Percentiles rank a stretch among this genome's conserved stretches.
Evolutionary conservation across 1,140 invertebrate species (phyloP).

Genomic region (Diabrotica undecimpunctata): DNA sequence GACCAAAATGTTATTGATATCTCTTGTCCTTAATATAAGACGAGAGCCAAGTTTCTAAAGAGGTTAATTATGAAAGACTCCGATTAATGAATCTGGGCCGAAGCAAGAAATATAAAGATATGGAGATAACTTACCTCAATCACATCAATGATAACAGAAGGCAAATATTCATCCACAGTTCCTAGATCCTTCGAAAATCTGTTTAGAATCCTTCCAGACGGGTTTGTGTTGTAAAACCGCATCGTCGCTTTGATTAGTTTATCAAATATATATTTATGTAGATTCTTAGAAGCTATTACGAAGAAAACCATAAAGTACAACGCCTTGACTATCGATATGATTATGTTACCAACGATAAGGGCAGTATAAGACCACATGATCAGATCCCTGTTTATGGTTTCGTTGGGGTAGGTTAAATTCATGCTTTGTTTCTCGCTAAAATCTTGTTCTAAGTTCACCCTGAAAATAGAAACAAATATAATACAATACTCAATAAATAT

Average conservation of each 20-base stretch:
- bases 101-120: neutral
- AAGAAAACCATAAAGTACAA: slow-evolving; percentile 40
- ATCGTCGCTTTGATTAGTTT: slow-evolving; percentile 57
- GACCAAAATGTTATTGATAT: too few relatives aligned
- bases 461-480: slow-evolving; percentile 21
- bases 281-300: slow-evolving; percentile 40
- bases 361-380: slow-evolving; percentile 52
- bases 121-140: slow-evolving; percentile 31
- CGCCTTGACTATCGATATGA: slow-evolving; percentile 49
- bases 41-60: too few relatives aligned
- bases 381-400: slow-evolving; percentile 29
- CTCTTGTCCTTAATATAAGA: too few relatives aligned
- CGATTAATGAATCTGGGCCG: too few relatives aligned
- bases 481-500: neutral
- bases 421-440: slow-evolving; percentile 23
- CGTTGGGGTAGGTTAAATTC: slow-evolving; percentile 24
- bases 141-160: slow-evolving; percentile 39
- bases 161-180: slow-evolving; percentile 43
- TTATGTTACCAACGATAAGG: slow-evolving; percentile 58
- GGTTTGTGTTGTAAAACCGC: slow-evolving; percentile 58
- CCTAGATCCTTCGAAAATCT: slow-evolving; percentile 56
- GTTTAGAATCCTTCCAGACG: slow-evolving; percentile 54
- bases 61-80: too few relatives aligned
- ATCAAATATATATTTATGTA: slow-evolving; percentile 65
- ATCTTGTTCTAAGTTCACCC: slow-evolving; percentile 45